Evolutionary conservation across 2,113 vertebrate species (phyloP).

Genomic region (Cyprinus carpio): DNA sequence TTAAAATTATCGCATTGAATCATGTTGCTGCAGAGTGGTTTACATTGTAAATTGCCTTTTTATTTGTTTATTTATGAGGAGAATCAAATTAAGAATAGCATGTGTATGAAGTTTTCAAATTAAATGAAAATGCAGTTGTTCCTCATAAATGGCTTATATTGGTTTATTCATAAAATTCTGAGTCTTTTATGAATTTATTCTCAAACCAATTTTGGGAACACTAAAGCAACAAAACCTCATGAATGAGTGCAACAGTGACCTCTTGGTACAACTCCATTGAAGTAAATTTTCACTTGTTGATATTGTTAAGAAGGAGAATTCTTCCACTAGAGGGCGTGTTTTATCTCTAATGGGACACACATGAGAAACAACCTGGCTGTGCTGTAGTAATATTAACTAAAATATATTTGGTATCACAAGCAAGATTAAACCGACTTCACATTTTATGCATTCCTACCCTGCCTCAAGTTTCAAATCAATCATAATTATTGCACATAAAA

Average conservation of each 20-base stretch:
- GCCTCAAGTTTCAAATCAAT: not conserved
- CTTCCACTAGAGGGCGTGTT: constrained; percentile 10
- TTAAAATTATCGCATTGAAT: not conserved
- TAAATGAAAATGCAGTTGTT: not conserved
- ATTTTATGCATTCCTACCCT: not conserved
- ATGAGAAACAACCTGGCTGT: not conserved
- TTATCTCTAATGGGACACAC: not conserved
- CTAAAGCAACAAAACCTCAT: not conserved
- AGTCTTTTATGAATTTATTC: not conserved
- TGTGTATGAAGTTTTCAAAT: not conserved
- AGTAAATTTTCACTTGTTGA: not conserved
- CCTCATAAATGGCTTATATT: not conserved
- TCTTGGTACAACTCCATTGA: constrained; percentile 9
- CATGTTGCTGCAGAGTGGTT: not conserved
- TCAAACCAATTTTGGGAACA: not conserved
- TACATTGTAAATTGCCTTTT: not conserved
- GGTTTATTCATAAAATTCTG: not conserved
- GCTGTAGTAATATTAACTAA: not conserved
- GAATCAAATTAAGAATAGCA: not conserved
- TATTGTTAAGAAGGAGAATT: not conserved
- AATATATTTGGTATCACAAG: not conserved
- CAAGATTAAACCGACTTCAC: not conserved
- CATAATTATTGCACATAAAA: not conserved
- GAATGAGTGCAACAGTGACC: not conserved
- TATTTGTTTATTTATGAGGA: not conserved